Base-by-base conservation (phyloP, 2,113 vertebrate species). In the Myiopsitta monachus region DNA sequence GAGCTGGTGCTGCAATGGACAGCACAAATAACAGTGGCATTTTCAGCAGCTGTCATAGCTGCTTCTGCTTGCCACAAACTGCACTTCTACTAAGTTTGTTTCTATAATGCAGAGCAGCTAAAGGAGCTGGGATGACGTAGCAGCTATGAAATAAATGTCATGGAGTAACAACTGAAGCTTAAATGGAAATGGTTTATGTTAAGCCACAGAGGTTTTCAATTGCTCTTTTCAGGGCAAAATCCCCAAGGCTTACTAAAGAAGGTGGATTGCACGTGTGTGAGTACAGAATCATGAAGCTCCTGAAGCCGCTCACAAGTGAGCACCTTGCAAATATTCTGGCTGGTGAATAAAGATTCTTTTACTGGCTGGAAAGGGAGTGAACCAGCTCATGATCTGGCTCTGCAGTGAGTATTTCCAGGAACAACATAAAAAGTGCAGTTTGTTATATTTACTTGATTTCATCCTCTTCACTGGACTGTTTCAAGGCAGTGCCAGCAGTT, bases 381-480 rank as follows among this genome's bases (percentile, higher is more conserved):
- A 89, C 66, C 39, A 77, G 31, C 10, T 57, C 3, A 14, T 91
- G 87, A 96, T 78, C 54, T 38, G 55, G 77, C 47, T 95, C 79
- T 95, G 73, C 67, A 85, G 39, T 3, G 27, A 83, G 21, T 63
- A 82, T 76, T 92, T 96, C 94, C 93, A 97, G 90, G 39, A 96
- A 82, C 39, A 89, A 95, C 24, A 83, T 46, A 88, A 97, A 51
- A 83, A 84, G 41, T 78, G 59, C 5, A 59, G 14, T 85, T 95
- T 92, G 46, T 91, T 96, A 22, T 63, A 87, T 88, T 97, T 92
- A 94, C 81, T 96, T 83, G 79, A 83, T 91, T 94, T 89, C 43
- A 94, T 82, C 41, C 33, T 64, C 18, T 47, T 82, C 26, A 41
- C 83, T 90, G 46, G 57, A 76, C 77, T 83, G 49, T 94, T 85